These are phyloP conservation scores for Eupithecia centaureata DNA, from an alignment of 2,888 invertebrate genomes.

Conservation along the genomic window DNA sequence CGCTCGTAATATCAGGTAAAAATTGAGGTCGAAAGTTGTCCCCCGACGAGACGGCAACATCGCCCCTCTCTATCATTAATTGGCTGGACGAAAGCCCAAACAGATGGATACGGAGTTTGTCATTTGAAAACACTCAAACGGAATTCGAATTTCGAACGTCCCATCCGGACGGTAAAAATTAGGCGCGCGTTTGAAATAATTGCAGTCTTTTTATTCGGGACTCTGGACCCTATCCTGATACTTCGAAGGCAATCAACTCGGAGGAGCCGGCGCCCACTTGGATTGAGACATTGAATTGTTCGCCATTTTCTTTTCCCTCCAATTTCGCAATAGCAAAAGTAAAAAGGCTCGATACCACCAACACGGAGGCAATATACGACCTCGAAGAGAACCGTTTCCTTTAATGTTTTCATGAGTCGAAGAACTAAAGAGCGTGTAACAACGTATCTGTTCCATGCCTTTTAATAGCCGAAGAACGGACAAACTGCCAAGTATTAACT, in stretches of 20 bases:
- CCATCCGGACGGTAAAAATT: slow-evolving; percentile 62
- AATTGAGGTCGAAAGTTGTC: slow-evolving; percentile 71
- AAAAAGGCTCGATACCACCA: slow-evolving; percentile 75
- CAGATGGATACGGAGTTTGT: slow-evolving; percentile 68
- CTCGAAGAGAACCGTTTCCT: slow-evolving; percentile 71
- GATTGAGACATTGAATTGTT: slow-evolving; percentile 80
- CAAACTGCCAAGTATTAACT: slow-evolving; percentile 79
- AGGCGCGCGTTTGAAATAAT: slow-evolving; percentile 68
- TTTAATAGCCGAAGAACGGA: slow-evolving; percentile 77
- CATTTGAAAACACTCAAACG: slow-evolving; percentile 65
- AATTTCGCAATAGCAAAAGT: slow-evolving; percentile 76
- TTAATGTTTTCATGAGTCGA: slow-evolving; percentile 80
- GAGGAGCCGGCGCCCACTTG: slow-evolving; percentile 59
- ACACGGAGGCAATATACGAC: slow-evolving; percentile 72
- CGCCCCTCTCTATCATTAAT: slow-evolving; percentile 74
- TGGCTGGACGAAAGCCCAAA: slow-evolving; percentile 64
- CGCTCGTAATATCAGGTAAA: slow-evolving; percentile 79
- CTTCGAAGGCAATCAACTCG: slow-evolving; percentile 69
- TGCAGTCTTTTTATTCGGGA: slow-evolving; percentile 57
- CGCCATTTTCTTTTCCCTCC: slow-evolving; percentile 76
- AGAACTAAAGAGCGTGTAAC: slow-evolving; percentile 79
- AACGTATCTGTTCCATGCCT: slow-evolving; percentile 76
- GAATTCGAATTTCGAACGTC: slow-evolving; percentile 61
- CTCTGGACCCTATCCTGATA: slow-evolving; percentile 61
- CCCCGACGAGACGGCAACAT: slow-evolving; percentile 64